Evolutionary conservation across 2,888 invertebrate species (phyloP).

Genomic region (Dryococelus australis): DNA sequence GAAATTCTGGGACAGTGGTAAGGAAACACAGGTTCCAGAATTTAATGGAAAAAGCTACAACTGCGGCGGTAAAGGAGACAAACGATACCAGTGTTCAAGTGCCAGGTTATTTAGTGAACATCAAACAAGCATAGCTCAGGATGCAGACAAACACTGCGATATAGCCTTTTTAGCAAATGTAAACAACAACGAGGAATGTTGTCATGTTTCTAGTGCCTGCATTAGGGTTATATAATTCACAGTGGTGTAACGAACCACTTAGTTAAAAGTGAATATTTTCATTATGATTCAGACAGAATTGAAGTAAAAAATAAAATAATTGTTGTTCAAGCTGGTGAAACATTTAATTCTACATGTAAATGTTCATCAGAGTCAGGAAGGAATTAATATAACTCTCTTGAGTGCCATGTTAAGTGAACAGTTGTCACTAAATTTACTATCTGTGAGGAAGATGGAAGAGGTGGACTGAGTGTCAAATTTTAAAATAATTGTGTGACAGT

Average conservation of each 20-base stretch:
- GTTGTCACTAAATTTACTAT: not conserved
- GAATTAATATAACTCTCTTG: not conserved
- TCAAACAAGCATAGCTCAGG: too few relatives aligned
- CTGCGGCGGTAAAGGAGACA: not conserved
- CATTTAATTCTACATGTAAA: not conserved
- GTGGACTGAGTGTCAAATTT: not conserved
- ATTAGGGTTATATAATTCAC: not conserved
- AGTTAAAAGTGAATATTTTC: too few relatives aligned
- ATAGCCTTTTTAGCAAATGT: too few relatives aligned
- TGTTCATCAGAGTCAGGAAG: too few relatives aligned
- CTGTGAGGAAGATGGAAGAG: too few relatives aligned
- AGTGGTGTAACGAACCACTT: not conserved
- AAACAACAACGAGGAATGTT: too few relatives aligned
- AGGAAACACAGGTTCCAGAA: not conserved
- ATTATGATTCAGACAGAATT: not conserved
- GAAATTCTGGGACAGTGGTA: not conserved
- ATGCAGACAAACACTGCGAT: too few relatives aligned
- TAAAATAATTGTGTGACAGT: not conserved
- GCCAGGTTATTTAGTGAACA: too few relatives aligned
- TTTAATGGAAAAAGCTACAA: not conserved
- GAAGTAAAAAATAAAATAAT: not conserved
- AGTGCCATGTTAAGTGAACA: not conserved
- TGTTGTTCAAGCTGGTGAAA: not conserved
- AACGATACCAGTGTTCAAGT: not conserved
- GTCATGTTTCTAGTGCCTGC: too few relatives aligned